Base-by-base conservation (phyloP, 2,113 vertebrate genomes). In the Scopus umbretta region DNA sequence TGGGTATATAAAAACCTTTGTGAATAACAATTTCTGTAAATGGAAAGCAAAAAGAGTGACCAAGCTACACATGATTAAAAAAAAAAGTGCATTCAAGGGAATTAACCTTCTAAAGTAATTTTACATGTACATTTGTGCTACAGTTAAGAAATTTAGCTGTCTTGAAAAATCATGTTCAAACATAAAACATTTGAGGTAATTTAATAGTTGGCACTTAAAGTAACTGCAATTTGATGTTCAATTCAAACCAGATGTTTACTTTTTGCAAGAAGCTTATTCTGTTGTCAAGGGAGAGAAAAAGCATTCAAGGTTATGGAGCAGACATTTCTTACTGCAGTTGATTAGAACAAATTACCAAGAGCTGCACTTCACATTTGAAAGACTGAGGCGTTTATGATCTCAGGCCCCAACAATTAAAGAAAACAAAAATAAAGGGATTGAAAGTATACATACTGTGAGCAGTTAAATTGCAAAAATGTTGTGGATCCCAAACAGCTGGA, bases 171-270 rank as follows among this genome's bases (percentile, higher is more conserved):
- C 90, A 95, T 79, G 92, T 94, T 96, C 86, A 88, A 78, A 95
- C 62, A 88, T 96, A 88, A 97, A 96, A 91, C 93, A 97, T 93
- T 97, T 81, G 91, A 97, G 88, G 93, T 96, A 97, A 96, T 91
- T 96, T 96, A 94, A 97, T 93, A 97, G 92, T 96, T 97, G 94
- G 96, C 97, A 97, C 86, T 90, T 96, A 94, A 76, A 94, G 67
- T 79, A 79, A 71, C 92, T 79, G 47, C 88, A 95, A 92, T 92
- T 89, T 85, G 86, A 88, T 86, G 84, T 81, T 83, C 79, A 97
- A 96, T 94, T 96, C 93, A 96, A 90, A 88, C 92, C 88, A 93
- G 95, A 94, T 96, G 92, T 62, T 95, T 95, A 59, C 88, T 91
- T 96, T 94, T 88, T 78, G n/a, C 76, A 90, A 93, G 62, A 81